Evolutionary conservation across 1,140 invertebrate species (phyloP), one percentile per base, ranked within the genome.

Genomic region (Oedothorax gibbosus): DNA sequence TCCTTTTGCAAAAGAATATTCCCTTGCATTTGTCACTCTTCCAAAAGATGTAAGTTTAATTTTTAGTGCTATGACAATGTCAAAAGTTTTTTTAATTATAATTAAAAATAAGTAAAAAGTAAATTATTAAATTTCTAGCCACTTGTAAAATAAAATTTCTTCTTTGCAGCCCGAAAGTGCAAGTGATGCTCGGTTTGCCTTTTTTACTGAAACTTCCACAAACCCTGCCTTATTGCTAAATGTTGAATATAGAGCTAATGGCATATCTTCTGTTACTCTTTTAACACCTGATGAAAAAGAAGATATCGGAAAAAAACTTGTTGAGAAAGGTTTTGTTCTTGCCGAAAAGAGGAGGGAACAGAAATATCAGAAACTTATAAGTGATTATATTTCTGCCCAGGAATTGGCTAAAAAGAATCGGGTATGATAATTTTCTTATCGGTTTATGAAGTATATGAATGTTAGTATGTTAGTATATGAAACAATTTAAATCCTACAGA

Each of bases 1-100:
- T 82, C 92, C 95, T 1, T 97, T 94, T 88, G 98, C 97, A 0
- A 93, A 93, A 18, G 96, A 99, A 89, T 98, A 97, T 89, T 90
- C 91, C 7, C 90, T 99, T 60, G 96, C 97, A 8, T 95, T 95
- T 88, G 93, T 97, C 20, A 91, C 92, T 86, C 92, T 97, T 88
- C 96, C 97, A 2, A 92, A 93, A 82, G 97, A 98, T 90, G 94
- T 94, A 90, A 92, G 92, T 91, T 53, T 87, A 65, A 12, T 57
- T 85, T 85, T 86, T 72, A 65, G 21, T 65, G 1, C n/a, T 65
- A 9, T 20, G 21, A 65, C 18, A 7, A 0, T 65, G 5, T 15
- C 4, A 20, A 35, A 7, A n/a, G 57, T 60, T 60, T 14, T 57
- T 14, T 60, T 7, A 14, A 14, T 60, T 60, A 60, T 66, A 18